These are phyloP conservation scores for Centropus bengalensis DNA, from an alignment of 2,113 vertebrate genomes.

Conservation along the genomic window DNA sequence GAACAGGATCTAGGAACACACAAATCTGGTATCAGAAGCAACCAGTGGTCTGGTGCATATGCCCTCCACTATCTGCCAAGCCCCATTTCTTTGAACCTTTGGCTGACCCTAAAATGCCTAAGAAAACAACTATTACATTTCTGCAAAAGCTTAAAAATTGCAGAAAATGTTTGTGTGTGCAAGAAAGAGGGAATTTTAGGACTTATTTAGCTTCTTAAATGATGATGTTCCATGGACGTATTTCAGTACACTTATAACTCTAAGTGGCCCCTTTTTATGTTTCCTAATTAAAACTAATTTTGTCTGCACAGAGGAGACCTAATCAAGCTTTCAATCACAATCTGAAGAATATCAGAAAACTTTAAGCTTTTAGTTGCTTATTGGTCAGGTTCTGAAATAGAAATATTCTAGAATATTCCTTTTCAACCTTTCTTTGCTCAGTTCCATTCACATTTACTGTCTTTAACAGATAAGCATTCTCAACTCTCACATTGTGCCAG, in stretches of 20 bases:
- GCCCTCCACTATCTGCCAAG: background rate
- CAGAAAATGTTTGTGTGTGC: background rate
- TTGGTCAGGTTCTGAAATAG: background rate
- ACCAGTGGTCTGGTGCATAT: background rate
- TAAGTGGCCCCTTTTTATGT: background rate
- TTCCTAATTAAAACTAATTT: background rate
- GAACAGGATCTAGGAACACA: too few species aligned
- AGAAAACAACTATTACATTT: background rate
- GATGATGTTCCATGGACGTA: background rate
- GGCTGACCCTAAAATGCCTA: background rate
- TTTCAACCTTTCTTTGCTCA: background rate
- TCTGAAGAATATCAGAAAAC: background rate
- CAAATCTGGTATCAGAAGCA: too few species aligned
- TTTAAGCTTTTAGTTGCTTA: background rate
- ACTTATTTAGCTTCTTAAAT: background rate
- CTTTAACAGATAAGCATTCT: background rate
- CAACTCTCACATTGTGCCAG: background rate
- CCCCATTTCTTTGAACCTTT: background rate
- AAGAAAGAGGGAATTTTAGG: background rate
- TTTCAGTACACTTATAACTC: background rate
- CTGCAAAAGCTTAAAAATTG: background rate
- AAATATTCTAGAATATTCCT: background rate
- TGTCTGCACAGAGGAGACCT: background rate
- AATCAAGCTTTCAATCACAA: background rate
- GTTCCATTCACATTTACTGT: background rate